phyloP scores from a whole-genome alignment of 2,113 vertebrate genomes.

The Lichenostomus cassidix region DNA sequence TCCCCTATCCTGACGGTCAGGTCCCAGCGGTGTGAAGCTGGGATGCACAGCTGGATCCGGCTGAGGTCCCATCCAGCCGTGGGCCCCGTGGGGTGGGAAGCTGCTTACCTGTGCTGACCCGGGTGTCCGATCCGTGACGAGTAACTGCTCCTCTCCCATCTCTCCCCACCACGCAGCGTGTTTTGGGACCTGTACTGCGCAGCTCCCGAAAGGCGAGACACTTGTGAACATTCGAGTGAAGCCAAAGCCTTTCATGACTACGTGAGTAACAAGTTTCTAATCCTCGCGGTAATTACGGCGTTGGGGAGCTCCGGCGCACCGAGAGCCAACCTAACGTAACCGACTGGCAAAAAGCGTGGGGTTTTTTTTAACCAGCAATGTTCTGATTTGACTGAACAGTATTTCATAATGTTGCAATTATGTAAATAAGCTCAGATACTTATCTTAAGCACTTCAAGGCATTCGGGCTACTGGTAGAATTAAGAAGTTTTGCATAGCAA shows the following conservation, averaged over 20 bases:
- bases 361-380: not conserved
- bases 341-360: slow-evolving; percentile 14
- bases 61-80: not conserved
- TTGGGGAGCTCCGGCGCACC: slow-evolving; percentile 47
- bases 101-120: not conserved
- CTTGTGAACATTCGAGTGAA: slow-evolving; percentile 99
- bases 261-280: slow-evolving; percentile 86
- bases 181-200: slow-evolving; percentile 99
- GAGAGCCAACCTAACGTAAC: not conserved
- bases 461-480: not conserved
- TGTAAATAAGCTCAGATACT: slow-evolving; percentile 44
- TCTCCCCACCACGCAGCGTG: slow-evolving; percentile 79
- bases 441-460: slow-evolving; percentile 48
- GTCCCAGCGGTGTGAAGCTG: accelerated
- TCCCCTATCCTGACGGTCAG: accelerated
- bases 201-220: slow-evolving; percentile 97
- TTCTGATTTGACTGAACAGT: slow-evolving; percentile 53
- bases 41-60: accelerated
- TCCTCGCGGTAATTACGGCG: slow-evolving; percentile 68
- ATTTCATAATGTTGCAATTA: slow-evolving; percentile 63
- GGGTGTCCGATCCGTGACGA: not conserved
- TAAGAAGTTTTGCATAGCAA: not conserved
- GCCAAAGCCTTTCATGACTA: slow-evolving; percentile 99
- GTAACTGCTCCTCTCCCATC: slow-evolving; percentile 48
- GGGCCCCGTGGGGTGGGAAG: not conserved